Percentiles rank a stretch among this genome's conserved stretches.
phyloP scores from a whole-genome alignment of 2,888 invertebrate genomes.

The Lapara coniferarum region DNA sequence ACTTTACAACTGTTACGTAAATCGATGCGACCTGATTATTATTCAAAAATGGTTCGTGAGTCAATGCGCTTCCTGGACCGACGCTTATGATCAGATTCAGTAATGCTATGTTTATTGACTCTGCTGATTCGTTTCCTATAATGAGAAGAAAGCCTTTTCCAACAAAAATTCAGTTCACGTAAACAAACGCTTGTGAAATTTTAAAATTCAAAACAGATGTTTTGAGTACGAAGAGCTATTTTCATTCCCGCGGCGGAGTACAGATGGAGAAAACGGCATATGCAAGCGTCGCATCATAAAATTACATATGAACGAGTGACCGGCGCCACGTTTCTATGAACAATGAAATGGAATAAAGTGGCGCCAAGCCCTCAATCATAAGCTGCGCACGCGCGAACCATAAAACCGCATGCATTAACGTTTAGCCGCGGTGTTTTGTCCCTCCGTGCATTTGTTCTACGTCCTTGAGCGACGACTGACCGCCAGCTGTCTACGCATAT shows the following conservation, averaged over 20 bases:
- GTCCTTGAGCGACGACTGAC: constrained; percentile 56
- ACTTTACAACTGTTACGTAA: constrained; percentile 54
- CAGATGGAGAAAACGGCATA: constrained; percentile 66
- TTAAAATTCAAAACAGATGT: constrained; percentile 64
- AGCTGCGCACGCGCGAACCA: constrained; percentile 63
- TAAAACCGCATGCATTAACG: constrained; percentile 60
- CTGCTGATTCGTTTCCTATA: constrained; percentile 59
- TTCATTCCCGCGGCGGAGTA: constrained; percentile 58
- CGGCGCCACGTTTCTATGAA: constrained; percentile 80
- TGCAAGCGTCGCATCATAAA: constrained; percentile 71
- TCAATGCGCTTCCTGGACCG: constrained; percentile 60
- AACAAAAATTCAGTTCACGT: constrained; percentile 56
- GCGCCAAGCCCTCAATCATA: constrained; percentile 74
- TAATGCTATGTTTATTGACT: constrained; percentile 65
- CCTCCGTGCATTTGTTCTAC: constrained; percentile 53
- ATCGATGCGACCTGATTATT: constrained; percentile 60
- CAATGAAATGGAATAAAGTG: constrained; percentile 77
- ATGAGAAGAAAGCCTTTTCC: constrained; percentile 44
- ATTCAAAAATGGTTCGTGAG: constrained; percentile 63
- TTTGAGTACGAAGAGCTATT: constrained; percentile 57
- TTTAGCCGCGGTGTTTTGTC: constrained; percentile 52
- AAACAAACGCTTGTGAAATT: constrained; percentile 62
- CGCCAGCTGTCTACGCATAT: background rate
- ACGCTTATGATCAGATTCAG: constrained; percentile 60
- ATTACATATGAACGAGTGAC: constrained; percentile 70